phyloP scores from a whole-genome alignment of 2,888 invertebrate species.

The Nymphalis urticae region DNA sequence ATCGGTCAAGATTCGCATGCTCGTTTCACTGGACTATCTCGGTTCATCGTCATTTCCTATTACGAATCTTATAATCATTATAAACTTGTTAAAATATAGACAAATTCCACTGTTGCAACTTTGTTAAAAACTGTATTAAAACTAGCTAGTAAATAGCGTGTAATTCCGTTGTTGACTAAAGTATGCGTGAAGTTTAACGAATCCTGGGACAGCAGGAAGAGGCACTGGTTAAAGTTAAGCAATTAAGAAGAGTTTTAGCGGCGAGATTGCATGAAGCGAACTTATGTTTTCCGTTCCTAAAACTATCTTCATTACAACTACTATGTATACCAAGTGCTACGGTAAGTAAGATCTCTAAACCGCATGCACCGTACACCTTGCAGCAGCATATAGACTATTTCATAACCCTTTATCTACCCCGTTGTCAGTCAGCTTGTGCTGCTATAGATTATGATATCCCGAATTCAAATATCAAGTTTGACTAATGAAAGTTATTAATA shows the following conservation, averaged over 20 bases:
- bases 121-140: constrained; percentile 36
- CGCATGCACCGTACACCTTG: constrained; percentile 36
- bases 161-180: constrained; percentile 53
- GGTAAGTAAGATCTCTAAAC: constrained; percentile 44
- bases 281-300: constrained; percentile 72
- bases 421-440: no score
- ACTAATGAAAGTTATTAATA: no score
- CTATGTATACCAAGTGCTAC: constrained; percentile 53
- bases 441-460: no score
- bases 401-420: background rate
- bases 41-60: no score
- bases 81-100: background rate
- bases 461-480: no score
- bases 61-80: no score
- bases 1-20: no score
- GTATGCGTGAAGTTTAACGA: constrained; percentile 68
- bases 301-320: constrained; percentile 77
- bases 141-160: constrained; percentile 32
- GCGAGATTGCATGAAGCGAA: constrained; percentile 71
- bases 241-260: constrained; percentile 76
- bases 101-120: constrained; percentile 24
- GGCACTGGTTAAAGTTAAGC: constrained; percentile 71
- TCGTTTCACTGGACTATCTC: no score
- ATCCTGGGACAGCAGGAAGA: constrained; percentile 63
- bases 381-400: background rate